These are phyloP conservation scores for Brachionus koreanus DNA, from an alignment of 1,140 invertebrate genomes.

Conservation along the genomic window DNA sequence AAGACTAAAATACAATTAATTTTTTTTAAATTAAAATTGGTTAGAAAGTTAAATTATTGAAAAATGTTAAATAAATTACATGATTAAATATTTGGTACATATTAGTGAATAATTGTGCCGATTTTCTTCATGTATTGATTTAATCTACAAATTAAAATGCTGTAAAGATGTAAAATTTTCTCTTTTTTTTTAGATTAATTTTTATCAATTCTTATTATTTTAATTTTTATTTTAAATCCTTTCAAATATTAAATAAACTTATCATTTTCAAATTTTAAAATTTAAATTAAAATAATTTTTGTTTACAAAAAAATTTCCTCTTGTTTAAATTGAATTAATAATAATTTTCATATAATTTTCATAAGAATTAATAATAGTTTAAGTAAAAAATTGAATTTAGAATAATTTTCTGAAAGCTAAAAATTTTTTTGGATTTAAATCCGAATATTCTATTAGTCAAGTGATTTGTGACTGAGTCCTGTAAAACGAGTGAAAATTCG, in stretches of 20 bases:
- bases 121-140: not conserved
- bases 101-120: not conserved
- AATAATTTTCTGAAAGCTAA: too few species aligned
- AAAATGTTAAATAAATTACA: not conserved
- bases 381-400: too few species aligned
- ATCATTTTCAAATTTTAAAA: not conserved
- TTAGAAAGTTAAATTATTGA: not conserved
- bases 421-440: too few species aligned
- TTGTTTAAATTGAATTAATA: too few species aligned
- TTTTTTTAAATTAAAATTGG: not conserved
- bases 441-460: too few species aligned
- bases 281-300: too few species aligned
- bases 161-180: conserved; percentile 29
- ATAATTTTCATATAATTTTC: too few species aligned
- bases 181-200: not conserved
- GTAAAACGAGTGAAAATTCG: too few species aligned
- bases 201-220: not conserved
- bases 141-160: not conserved
- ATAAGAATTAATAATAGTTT: too few species aligned
- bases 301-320: too few species aligned
- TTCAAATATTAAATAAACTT: conserved; percentile 1
- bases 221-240: not conserved
- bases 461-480: too few species aligned
- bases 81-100: not conserved
- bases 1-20: not conserved